Conservation (phyloP, 2,797 vertebrate species). For the Ceyx erithaca region DNA sequence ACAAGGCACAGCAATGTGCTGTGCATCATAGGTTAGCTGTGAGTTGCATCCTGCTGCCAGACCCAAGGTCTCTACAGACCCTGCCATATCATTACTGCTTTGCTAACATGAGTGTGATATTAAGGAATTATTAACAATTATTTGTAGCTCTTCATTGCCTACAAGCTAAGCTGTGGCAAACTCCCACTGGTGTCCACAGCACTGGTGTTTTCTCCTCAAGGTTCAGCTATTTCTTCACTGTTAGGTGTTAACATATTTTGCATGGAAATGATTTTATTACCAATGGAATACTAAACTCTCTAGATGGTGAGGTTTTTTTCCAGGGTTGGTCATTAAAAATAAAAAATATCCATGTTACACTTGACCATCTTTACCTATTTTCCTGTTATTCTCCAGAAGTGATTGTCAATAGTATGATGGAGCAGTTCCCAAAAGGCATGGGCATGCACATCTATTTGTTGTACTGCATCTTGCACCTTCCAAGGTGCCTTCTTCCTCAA, state of each 20-base stretch:
- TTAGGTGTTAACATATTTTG: not conserved
- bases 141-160: not conserved
- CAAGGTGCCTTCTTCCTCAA: conserved; percentile 12
- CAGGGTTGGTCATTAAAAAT: not conserved
- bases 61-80: not conserved
- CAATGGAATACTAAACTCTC: not conserved
- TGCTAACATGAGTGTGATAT: not conserved
- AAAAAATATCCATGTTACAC: not conserved
- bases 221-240: not conserved
- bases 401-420: not conserved
- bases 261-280: not conserved
- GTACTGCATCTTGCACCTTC: not conserved
- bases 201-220: not conserved
- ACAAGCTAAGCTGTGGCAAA: fast-evolving
- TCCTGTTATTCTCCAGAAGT: not conserved
- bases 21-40: not conserved
- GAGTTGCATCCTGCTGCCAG: not conserved
- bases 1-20: not conserved
- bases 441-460: not conserved
- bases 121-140: not conserved
- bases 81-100: fast-evolving
- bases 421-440: fast-evolving
- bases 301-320: not conserved
- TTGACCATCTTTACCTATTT: not conserved
- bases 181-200: not conserved